Evolutionary conservation across 1,140 invertebrate genomes (phyloP).

Genomic region (Cataglyphis hispanica): DNA sequence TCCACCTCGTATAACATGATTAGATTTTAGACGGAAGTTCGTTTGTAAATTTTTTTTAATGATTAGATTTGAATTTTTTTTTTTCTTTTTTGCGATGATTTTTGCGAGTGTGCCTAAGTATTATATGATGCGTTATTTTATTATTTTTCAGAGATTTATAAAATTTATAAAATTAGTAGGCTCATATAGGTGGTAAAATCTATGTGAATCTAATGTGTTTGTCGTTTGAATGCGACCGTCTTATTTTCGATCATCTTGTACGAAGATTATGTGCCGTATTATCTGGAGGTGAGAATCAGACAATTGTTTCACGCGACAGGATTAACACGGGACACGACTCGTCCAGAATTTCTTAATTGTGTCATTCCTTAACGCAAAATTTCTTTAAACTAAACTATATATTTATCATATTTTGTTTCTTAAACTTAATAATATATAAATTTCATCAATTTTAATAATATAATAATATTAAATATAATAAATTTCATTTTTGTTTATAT

Average conservation of each 20-base stretch:
- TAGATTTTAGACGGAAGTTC: neutral
- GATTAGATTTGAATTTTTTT: too few species aligned
- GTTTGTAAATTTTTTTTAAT: neutral
- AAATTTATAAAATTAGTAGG: neutral
- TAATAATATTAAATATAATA: neutral
- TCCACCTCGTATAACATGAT: neutral
- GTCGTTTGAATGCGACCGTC: neutral
- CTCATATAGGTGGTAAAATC: neutral
- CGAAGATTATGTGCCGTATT: slow-evolving; percentile 10
- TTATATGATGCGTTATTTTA: neutral
- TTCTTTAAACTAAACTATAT: neutral
- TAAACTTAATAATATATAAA: neutral
- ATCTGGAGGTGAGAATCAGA: slow-evolving; percentile 19
- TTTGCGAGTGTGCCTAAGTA: neutral
- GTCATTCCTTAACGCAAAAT: neutral
- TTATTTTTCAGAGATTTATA: neutral
- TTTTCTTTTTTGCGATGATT: neutral
- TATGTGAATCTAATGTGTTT: neutral
- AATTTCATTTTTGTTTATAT: neutral
- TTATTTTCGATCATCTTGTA: neutral
- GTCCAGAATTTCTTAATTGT: neutral
- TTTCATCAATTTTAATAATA: too few species aligned
- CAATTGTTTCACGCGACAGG: neutral
- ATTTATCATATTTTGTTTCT: neutral
- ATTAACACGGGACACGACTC: neutral